A percentile compares a stretch with the other conserved stretches of the same genome.
phyloP scores from a whole-genome alignment of 2,888 invertebrate genomes.

The Leptopilina myrica region DNA sequence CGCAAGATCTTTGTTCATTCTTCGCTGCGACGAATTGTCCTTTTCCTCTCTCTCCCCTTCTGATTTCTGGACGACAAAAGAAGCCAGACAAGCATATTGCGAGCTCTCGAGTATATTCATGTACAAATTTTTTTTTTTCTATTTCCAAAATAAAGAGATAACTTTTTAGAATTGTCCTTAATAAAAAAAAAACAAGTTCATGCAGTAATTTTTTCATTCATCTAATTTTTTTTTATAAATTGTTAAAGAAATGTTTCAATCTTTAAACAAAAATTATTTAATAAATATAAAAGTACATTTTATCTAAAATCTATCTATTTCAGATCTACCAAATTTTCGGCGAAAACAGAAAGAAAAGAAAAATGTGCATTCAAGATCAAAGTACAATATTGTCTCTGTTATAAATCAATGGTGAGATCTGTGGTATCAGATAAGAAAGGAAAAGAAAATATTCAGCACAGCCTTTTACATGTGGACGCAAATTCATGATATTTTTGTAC shows the following conservation, averaged over 20 bases:
- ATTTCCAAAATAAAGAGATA: constrained; percentile 3
- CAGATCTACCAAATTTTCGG: neutral
- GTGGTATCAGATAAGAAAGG: neutral
- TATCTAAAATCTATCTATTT: neutral
- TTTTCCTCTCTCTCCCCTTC: constrained; percentile 36
- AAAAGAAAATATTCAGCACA: neutral
- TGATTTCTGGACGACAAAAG: constrained; percentile 32
- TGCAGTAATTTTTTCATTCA: neutral
- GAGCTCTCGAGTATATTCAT: neutral
- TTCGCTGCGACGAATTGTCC: constrained; percentile 45
- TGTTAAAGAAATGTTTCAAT: no score
- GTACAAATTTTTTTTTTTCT: neutral
- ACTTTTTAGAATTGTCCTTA: neutral
- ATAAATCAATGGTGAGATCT: neutral
- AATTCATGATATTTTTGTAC: neutral
- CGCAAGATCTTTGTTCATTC: constrained; percentile 43
- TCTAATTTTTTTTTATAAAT: neutral
- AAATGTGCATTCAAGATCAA: neutral
- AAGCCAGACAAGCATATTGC: constrained; percentile 24
- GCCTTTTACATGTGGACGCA: neutral
- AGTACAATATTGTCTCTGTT: neutral
- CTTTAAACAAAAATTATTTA: no score
- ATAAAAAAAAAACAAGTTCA: no score
- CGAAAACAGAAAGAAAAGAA: neutral
- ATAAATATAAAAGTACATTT: neutral